A percentile compares a stretch with the other conserved stretches of the same genome.
Conservation (phyloP, 2,113 vertebrate genomes). For the Lophotis ruficrista region DNA sequence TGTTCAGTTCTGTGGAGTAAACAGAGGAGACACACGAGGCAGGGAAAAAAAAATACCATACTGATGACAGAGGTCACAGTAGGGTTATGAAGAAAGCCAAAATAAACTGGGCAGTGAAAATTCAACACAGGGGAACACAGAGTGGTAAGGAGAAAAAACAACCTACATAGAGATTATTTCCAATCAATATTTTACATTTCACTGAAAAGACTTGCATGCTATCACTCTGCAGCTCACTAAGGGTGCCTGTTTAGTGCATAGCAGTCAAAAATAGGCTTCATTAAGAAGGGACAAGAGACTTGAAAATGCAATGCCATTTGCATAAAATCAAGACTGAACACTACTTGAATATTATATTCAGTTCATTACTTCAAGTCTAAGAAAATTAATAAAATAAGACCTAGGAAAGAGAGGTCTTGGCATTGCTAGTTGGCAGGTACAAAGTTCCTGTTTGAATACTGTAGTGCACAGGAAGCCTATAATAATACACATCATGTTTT, state of each 20-base stretch:
- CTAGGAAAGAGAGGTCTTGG: neutral
- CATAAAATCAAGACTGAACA: neutral
- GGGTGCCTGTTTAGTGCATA: neutral
- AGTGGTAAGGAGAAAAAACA: neutral
- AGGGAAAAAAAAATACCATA: neutral
- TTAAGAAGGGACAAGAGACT: neutral
- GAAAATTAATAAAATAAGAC: neutral
- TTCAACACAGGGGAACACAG: neutral
- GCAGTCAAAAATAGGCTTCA: neutral
- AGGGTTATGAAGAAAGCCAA: conserved; percentile 9
- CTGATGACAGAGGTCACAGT: conserved; percentile 9
- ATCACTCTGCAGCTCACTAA: neutral
- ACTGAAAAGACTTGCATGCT: neutral
- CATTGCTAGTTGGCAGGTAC: neutral
- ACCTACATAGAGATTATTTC: neutral
- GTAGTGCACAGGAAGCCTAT: neutral
- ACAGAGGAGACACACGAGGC: neutral
- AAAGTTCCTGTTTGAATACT: neutral
- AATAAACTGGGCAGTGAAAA: conserved; percentile 15
- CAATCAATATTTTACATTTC: neutral
- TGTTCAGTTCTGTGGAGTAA: conserved; percentile 16
- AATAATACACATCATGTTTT: neutral
- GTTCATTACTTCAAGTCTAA: neutral
- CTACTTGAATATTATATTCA: neutral
- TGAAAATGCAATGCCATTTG: neutral